phyloP scores from a whole-genome alignment of 2,797 vertebrate genomes.

The Silurus lanzhouensis region DNA sequence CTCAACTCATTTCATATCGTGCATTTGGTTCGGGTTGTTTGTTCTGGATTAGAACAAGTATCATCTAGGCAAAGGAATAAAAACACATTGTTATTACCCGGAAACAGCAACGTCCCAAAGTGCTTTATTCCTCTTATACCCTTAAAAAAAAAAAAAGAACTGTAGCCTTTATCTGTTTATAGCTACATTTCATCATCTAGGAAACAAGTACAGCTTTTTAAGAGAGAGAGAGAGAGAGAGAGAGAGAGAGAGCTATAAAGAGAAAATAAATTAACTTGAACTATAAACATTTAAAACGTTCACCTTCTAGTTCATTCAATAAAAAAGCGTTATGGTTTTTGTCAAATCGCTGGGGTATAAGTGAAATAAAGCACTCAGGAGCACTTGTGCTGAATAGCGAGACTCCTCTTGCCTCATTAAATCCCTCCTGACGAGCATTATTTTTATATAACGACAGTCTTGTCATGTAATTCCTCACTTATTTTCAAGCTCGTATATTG shows the following conservation, averaged over 20 bases:
- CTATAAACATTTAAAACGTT: neutral
- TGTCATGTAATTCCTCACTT: neutral
- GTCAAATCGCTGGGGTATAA: neutral
- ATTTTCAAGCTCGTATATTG: neutral
- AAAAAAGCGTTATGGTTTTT: neutral
- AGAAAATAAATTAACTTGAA: too few species aligned
- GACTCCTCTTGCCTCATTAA: neutral
- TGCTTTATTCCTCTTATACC: too few species aligned
- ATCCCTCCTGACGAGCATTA: neutral
- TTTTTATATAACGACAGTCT: neutral
- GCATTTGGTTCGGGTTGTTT: neutral
- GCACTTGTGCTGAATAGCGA: neutral
- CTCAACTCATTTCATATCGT: neutral
- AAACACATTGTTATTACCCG: too few species aligned
- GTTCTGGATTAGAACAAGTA: too few species aligned
- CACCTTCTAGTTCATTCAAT: too few species aligned
- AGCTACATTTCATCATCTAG: too few species aligned
- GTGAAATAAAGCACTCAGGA: neutral
- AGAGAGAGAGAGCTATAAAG: too few species aligned
- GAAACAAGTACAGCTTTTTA: too few species aligned
- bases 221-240: too few species aligned
- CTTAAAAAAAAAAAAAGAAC: too few species aligned
- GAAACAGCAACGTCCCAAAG: too few species aligned
- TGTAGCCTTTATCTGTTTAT: too few species aligned
- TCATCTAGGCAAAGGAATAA: neutral